phyloP scores from a whole-genome alignment of 1,140 invertebrate species.

The Tetragonula clypearis region DNA sequence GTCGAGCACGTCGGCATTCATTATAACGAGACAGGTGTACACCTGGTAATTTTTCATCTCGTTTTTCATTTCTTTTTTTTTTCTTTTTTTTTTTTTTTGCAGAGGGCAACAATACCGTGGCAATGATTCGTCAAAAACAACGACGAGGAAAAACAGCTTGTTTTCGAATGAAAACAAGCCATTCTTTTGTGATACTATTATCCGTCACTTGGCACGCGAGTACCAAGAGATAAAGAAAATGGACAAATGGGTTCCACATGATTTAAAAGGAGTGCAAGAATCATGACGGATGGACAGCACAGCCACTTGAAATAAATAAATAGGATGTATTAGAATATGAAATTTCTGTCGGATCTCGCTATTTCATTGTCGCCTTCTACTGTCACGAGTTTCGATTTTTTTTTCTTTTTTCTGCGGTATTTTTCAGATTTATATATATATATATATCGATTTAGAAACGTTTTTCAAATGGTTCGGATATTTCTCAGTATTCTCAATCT shows the following conservation, averaged over 20 bases:
- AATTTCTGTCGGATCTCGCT: background rate
- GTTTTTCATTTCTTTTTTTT: too few species aligned
- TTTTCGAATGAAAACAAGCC: background rate
- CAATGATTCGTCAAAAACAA: background rate
- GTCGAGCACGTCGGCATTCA: too few species aligned
- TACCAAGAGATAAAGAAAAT: background rate
- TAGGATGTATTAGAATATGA: conserved; percentile 2
- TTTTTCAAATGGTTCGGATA: too few species aligned
- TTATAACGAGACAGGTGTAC: too few species aligned
- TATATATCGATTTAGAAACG: background rate
- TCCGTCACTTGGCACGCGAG: background rate
- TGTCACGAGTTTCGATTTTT: background rate
- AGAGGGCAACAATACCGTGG: too few species aligned
- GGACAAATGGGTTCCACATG: background rate
- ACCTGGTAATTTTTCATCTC: too few species aligned
- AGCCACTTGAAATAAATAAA: background rate
- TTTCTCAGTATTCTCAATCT: background rate
- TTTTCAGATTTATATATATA: background rate
- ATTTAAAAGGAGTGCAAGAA: background rate
- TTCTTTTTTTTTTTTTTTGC: too few species aligned
- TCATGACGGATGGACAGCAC: background rate
- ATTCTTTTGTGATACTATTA: background rate
- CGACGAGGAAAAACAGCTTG: background rate
- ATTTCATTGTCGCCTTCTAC: background rate
- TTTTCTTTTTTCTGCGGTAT: background rate